Evolutionary conservation across 2,113 vertebrate species (phyloP).

Genomic region (Saimiri boliviensis): DNA sequence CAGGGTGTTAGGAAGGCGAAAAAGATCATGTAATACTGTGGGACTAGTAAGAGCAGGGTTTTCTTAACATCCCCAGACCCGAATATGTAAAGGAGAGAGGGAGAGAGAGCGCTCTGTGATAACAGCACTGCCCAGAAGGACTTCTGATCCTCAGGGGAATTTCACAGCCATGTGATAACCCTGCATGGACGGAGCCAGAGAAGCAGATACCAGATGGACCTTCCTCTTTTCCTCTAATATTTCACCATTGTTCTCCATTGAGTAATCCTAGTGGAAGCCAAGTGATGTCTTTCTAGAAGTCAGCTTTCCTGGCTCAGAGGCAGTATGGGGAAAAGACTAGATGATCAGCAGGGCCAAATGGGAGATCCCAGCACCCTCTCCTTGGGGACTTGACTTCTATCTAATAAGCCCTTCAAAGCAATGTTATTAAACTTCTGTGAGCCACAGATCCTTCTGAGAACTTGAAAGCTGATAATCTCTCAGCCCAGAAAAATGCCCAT

Average conservation of each 20-base stretch:
- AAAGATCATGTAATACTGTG: too few species aligned
- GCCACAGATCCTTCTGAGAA: background rate
- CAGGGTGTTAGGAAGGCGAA: background rate
- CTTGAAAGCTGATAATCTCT: background rate
- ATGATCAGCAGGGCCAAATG: background rate
- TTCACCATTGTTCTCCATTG: background rate
- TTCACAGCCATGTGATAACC: background rate
- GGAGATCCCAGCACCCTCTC: rapidly evolving
- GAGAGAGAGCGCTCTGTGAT: background rate
- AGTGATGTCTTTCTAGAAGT: rapidly evolving
- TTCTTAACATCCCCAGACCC: background rate
- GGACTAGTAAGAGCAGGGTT: background rate
- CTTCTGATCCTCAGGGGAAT: background rate
- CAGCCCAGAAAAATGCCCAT: background rate
- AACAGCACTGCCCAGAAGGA: background rate
- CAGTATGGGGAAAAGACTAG: too few species aligned
- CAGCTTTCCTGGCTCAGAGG: background rate
- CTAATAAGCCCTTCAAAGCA: background rate
- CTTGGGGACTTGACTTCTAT: background rate
- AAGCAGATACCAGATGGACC: background rate
- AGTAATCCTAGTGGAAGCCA: background rate
- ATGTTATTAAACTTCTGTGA: background rate
- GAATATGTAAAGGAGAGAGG: too few species aligned
- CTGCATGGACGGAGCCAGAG: too few species aligned
- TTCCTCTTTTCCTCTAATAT: background rate